These are phyloP conservation scores for Hoplodrina blanda DNA, from an alignment of 2,888 invertebrate species.

Conservation along the genomic window DNA sequence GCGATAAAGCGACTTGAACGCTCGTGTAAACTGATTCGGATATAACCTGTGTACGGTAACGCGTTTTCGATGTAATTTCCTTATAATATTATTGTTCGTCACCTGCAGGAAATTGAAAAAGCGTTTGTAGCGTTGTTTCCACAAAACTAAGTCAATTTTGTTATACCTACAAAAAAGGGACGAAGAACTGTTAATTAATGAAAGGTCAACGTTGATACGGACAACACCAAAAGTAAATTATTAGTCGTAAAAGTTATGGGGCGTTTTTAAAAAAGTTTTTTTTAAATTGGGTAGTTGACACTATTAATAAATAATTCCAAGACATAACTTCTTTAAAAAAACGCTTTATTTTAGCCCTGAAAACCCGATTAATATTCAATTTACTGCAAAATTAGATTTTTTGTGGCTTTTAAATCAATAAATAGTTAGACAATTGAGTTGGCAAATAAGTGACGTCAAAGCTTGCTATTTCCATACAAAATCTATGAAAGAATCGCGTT, in stretches of 20 bases:
- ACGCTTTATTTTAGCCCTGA: no score
- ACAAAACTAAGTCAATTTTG: not conserved
- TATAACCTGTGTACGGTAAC: not conserved
- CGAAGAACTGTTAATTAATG: not conserved
- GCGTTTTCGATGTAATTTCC: not conserved
- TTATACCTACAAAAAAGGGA: not conserved
- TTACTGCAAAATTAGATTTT: no score
- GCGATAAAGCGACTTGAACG: conserved; percentile 11
- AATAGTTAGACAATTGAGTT: no score
- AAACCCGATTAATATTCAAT: no score
- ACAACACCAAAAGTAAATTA: not conserved
- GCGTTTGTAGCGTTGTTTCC: not conserved
- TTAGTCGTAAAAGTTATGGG: not conserved
- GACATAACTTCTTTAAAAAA: no score
- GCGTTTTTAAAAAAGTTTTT: no score
- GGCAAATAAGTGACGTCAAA: no score
- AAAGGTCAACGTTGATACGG: conserved; percentile 1
- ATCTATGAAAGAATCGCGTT: no score
- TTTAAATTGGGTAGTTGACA: no score
- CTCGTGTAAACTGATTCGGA: conserved; percentile 9
- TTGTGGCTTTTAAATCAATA: no score
- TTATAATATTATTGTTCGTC: not conserved
- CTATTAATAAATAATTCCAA: no score
- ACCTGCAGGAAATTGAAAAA: not conserved
- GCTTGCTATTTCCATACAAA: no score